These are phyloP conservation scores for Hermaeophaga mercurialis DNA, from an alignment of 2,888 invertebrate genomes.

Conservation along the genomic window DNA sequence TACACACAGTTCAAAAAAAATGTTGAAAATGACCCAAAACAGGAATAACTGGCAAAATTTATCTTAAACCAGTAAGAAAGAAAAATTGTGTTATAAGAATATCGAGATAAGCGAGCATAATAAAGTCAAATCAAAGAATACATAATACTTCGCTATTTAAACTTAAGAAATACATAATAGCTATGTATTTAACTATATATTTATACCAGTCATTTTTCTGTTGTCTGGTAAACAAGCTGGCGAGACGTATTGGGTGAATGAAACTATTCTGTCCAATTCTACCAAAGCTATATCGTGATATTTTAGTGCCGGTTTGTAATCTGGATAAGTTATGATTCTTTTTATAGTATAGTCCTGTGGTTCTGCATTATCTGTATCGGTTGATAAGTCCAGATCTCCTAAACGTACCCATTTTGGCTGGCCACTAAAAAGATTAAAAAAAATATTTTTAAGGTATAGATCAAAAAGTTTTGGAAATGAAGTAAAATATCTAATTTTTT, in stretches of 20 bases:
- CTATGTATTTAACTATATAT: neutral
- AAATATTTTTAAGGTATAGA: too few species aligned
- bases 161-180: too few species aligned
- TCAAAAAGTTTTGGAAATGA: too few species aligned
- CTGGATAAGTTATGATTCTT: conserved; percentile 53
- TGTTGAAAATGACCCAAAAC: too few species aligned
- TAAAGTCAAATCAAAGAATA: too few species aligned
- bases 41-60: too few species aligned
- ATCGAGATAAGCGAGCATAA: too few species aligned
- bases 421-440: conserved; percentile 29
- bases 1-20: too few species aligned
- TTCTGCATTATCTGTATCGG: conserved; percentile 50
- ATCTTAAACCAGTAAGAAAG: too few species aligned
- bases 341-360: conserved; percentile 47
- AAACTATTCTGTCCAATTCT: conserved; percentile 51
- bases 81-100: too few species aligned
- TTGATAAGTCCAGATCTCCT: conserved; percentile 54
- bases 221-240: conserved; percentile 57
- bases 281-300: conserved; percentile 62
- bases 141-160: too few species aligned
- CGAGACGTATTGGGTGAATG: conserved; percentile 53
- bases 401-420: conserved; percentile 36
- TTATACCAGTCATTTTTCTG: conserved; percentile 26
- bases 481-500: too few species aligned
- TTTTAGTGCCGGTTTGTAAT: conserved; percentile 50